Evolutionary conservation across 1,140 invertebrate species (phyloP).

Genomic region (Drosophila chauvacae): DNA sequence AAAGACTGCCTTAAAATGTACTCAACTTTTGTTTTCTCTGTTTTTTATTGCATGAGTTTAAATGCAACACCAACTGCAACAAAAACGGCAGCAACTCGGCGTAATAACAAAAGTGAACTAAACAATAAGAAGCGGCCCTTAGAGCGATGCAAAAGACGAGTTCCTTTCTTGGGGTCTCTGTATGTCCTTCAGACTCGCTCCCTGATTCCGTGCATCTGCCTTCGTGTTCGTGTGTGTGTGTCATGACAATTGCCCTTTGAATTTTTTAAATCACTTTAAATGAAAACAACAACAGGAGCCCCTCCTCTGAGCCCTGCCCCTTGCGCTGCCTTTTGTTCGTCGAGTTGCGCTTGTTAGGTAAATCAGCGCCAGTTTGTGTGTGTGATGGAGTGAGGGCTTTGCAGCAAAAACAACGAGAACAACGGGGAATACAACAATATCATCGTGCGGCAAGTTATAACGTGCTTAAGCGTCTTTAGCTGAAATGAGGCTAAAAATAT

Average conservation of each 20-base stretch:
- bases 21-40: background rate
- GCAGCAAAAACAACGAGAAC: slow-evolving; percentile 38
- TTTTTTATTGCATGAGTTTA: slow-evolving; percentile 67
- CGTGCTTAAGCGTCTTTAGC: slow-evolving; percentile 81
- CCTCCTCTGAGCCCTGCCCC: slow-evolving; percentile 7
- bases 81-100: slow-evolving; percentile 44
- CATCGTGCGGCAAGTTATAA: slow-evolving; percentile 65
- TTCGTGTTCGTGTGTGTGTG: slow-evolving; percentile 43
- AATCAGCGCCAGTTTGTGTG: slow-evolving; percentile 67
- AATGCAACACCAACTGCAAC: slow-evolving; percentile 51
- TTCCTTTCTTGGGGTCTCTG: slow-evolving; percentile 46
- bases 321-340: slow-evolving; percentile 60
- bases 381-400: slow-evolving; percentile 20
- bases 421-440: slow-evolving; percentile 41
- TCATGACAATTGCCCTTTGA: slow-evolving; percentile 79
- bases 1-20: background rate
- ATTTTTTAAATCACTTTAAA: slow-evolving; percentile 83
- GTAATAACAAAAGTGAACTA: slow-evolving; percentile 77
- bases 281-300: slow-evolving; percentile 76
- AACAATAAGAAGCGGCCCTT: slow-evolving; percentile 64
- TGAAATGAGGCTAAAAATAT: slow-evolving; percentile 82
- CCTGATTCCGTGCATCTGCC: slow-evolving; percentile 19
- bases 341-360: slow-evolving; percentile 72
- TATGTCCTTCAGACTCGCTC: slow-evolving; percentile 11
- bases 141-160: slow-evolving; percentile 61